Conservation (phyloP, 2,113 vertebrate genomes). For the Halcyon senegalensis region DNA sequence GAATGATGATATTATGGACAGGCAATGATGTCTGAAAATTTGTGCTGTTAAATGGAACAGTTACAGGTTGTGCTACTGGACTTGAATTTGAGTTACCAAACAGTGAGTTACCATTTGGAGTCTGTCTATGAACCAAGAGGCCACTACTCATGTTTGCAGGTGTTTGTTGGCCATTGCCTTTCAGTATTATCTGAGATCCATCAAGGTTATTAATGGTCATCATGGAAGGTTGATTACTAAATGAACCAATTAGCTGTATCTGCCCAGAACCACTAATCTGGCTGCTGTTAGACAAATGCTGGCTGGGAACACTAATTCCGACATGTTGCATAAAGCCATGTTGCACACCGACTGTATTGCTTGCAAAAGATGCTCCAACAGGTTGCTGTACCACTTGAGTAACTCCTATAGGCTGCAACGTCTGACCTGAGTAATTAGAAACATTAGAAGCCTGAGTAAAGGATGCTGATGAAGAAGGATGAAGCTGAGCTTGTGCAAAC, state of each 20-base stretch:
- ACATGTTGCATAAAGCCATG: constrained; percentile 93
- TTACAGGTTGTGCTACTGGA: constrained; percentile 86
- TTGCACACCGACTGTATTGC: constrained; percentile 87
- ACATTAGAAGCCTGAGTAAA: constrained; percentile 86
- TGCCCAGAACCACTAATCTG: constrained; percentile 88
- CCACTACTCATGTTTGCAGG: constrained; percentile 79
- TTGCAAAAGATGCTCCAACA: constrained; percentile 83
- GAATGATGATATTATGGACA: constrained; percentile 97
- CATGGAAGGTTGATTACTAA: constrained; percentile 88
- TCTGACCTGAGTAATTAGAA: constrained; percentile 87
- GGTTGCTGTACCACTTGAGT: constrained; percentile 81
- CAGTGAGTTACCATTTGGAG: constrained; percentile 82
- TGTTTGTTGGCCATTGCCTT: constrained; percentile 81
- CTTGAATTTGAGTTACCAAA: constrained; percentile 85
- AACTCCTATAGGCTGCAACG: constrained; percentile 83
- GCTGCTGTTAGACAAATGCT: constrained; percentile 87
- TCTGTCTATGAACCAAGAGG: constrained; percentile 82
- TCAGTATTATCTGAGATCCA: constrained; percentile 92
- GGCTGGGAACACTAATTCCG: constrained; percentile 82
- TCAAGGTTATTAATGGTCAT: constrained; percentile 96
- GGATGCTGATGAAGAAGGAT: constrained; percentile 84
- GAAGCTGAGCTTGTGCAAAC: constrained; percentile 83
- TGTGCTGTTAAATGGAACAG: constrained; percentile 93
- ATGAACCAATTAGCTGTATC: constrained; percentile 93
- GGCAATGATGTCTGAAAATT: constrained; percentile 87